Evolutionary conservation across 2,113 vertebrate species (phyloP).

Genomic region (Gymnocephalus cernua): DNA sequence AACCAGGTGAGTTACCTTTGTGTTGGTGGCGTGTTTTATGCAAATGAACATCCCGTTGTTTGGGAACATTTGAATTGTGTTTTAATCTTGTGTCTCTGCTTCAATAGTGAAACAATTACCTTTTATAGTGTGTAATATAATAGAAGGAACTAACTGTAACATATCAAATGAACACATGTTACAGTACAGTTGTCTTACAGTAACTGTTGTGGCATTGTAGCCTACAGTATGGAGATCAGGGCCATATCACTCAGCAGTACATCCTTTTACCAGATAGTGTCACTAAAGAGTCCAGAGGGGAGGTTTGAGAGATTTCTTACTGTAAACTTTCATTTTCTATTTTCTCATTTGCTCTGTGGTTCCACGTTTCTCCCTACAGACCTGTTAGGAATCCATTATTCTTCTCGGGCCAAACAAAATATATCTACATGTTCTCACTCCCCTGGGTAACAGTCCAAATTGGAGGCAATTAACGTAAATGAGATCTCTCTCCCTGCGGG

Average conservation of each 20-base stretch:
- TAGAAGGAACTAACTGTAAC: not conserved
- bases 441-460: constrained; percentile 31
- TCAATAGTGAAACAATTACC: no score
- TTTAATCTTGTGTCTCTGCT: not conserved
- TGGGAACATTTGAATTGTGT: no score
- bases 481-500: constrained; percentile 40
- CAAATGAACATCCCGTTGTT: no score
- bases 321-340: constrained; percentile 1
- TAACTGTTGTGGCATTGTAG: not conserved
- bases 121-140: not conserved
- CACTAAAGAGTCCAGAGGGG: constrained; percentile 62
- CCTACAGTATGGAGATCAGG: not conserved
- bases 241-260: constrained; percentile 51
- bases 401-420: constrained; percentile 1
- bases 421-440: constrained; percentile 9
- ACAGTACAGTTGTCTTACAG: no score
- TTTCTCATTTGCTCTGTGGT: not conserved
- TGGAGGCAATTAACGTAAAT: constrained; percentile 61
- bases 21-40: no score
- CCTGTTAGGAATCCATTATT: constrained; percentile 15
- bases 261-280: constrained; percentile 68
- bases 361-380: constrained; percentile 25
- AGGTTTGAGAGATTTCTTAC: not conserved
- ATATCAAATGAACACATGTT: not conserved
- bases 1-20: no score